A percentile compares a stretch with the other conserved stretches of the same genome.
Conservation (phyloP, 2,113 vertebrate species). For the Regulus satrapa region DNA sequence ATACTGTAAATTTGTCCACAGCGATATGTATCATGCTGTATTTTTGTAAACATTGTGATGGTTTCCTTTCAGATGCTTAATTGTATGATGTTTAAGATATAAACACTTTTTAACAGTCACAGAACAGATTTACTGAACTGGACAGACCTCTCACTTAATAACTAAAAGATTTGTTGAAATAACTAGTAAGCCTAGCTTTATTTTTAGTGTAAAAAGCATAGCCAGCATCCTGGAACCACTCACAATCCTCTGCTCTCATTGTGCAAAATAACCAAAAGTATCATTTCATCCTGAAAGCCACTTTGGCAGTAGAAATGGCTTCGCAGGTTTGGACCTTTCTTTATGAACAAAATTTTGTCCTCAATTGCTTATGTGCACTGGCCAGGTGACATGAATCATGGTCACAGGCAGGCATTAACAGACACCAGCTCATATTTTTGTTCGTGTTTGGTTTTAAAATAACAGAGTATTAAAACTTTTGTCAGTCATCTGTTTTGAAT, state of each 20-base stretch:
- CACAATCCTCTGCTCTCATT: background rate
- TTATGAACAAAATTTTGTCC: background rate
- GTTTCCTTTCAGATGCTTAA: conserved; percentile 60
- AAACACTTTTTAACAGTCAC: conserved; percentile 21
- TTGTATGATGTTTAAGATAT: conserved; percentile 48
- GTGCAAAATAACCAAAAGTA: conserved; percentile 25
- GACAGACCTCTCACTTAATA: conserved; percentile 18
- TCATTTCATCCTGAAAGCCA: background rate
- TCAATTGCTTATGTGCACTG: background rate
- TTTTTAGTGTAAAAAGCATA: conserved; percentile 10
- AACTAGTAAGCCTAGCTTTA: background rate
- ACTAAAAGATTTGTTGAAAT: background rate
- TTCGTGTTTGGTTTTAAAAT: background rate
- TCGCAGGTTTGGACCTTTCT: conserved; percentile 6
- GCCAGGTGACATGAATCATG: background rate
- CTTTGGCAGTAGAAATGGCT: background rate
- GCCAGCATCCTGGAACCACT: background rate
- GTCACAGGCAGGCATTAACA: background rate
- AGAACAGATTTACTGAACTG: conserved; percentile 9
- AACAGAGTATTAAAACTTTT: background rate
- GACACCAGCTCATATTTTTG: background rate
- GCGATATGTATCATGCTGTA: conserved; percentile 54
- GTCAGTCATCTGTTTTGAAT: background rate
- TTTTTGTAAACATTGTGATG: conserved; percentile 71
- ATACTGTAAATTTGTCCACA: conserved; percentile 64